These are phyloP conservation scores for Mus spretus DNA, from an alignment of 2,797 vertebrate species.

Conservation along the genomic window DNA sequence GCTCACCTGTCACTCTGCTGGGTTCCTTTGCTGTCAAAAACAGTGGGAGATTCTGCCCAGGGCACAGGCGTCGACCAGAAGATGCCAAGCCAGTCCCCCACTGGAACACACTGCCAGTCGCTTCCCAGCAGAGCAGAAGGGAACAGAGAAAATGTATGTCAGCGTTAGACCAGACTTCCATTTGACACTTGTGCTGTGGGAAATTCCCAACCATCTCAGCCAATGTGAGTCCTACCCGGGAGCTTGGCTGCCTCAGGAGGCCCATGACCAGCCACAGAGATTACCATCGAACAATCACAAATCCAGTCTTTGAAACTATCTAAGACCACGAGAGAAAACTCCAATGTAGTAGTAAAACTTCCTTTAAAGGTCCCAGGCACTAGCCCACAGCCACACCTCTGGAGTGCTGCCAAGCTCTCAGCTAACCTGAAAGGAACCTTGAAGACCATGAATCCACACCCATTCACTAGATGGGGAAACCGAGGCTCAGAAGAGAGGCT, in stretches of 20 bases:
- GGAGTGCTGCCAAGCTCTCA: neutral
- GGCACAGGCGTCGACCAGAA: slow-evolving; percentile 89
- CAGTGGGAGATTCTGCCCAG: slow-evolving; percentile 88
- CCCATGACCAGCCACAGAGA: neutral
- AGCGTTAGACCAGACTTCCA: neutral
- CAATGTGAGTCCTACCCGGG: neutral
- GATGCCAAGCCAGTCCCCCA: slow-evolving; percentile 95
- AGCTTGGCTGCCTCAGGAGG: neutral
- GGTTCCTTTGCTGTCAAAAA: slow-evolving; percentile 93
- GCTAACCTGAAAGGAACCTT: slow-evolving; percentile 11
- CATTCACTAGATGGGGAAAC: slow-evolving; percentile 47
- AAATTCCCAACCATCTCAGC: neutral
- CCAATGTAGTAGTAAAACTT: slow-evolving; percentile 5
- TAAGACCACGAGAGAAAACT: slow-evolving; percentile 43
- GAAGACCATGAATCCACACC: neutral
- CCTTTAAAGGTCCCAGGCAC: slow-evolving; percentile 13
- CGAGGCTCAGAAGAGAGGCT: neutral
- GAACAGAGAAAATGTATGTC: slow-evolving; percentile 41
- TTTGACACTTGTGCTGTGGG: neutral
- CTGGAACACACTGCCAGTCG: slow-evolving; percentile 92
- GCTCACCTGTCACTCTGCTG: slow-evolving; percentile 92
- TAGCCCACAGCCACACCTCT: neutral
- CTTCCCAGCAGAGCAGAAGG: slow-evolving; percentile 85
- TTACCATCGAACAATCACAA: slow-evolving; percentile 28
- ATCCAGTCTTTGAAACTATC: neutral